Evolutionary conservation across 2,888 invertebrate genomes (phyloP).

Genomic region (Atethmia centrago): DNA sequence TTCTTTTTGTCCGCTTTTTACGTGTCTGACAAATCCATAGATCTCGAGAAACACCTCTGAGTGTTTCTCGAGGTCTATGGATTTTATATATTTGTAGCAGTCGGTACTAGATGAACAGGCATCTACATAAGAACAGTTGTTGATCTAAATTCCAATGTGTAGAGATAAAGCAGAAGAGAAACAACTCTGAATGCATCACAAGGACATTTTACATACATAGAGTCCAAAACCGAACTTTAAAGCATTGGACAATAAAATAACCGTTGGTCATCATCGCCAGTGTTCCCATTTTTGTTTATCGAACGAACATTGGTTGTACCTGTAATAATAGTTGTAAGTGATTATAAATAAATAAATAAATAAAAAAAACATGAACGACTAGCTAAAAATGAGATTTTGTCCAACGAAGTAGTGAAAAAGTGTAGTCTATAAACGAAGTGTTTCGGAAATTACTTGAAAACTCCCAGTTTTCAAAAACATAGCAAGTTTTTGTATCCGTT

Average conservation of each 20-base stretch:
- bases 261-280: neutral
- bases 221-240: neutral
- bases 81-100: neutral
- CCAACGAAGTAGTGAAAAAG: neutral
- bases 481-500: slow-evolving; percentile 22
- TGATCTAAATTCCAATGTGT: neutral
- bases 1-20: too few relatives aligned
- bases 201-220: rapidly evolving
- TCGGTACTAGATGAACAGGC: neutral
- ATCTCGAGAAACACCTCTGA: too few relatives aligned
- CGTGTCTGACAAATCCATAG: too few relatives aligned
- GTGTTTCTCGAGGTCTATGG: neutral
- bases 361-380: too few relatives aligned
- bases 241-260: neutral
- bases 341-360: too few relatives aligned
- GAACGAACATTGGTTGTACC: too few relatives aligned
- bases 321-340: too few relatives aligned
- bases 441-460: slow-evolving; percentile 10
- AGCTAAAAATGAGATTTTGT: neutral
- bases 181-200: neutral
- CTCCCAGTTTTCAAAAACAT: slow-evolving; percentile 19
- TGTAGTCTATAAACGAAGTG: neutral
- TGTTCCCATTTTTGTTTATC: neutral
- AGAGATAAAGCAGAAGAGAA: too few relatives aligned
- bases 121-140: neutral